These are phyloP conservation scores for Ranitomeya variabilis DNA, from an alignment of 2,113 vertebrate species.

Conservation along the genomic window DNA sequence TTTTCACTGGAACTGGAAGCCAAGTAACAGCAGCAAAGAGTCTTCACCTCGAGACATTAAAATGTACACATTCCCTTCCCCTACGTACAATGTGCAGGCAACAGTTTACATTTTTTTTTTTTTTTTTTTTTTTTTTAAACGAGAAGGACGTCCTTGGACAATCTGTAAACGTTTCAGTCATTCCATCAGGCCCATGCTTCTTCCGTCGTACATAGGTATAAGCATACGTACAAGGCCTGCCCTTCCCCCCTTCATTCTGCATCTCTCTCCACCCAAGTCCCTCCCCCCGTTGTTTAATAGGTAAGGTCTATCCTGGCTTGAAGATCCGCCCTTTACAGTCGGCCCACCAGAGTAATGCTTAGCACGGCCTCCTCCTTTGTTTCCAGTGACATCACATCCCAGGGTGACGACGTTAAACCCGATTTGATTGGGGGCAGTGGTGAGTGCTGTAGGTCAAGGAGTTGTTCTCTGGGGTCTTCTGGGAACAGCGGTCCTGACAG, in stretches of 20 bases:
- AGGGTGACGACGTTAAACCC: constrained; percentile 69
- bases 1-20: constrained; percentile 44
- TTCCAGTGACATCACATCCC: constrained; percentile 69
- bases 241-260: not conserved
- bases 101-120: constrained; percentile 41
- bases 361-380: not conserved
- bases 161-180: constrained; percentile 33
- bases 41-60: constrained; percentile 50
- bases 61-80: constrained; percentile 46
- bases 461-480: constrained; percentile 68
- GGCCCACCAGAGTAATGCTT: not conserved
- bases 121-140: not conserved
- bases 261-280: constrained; percentile 3
- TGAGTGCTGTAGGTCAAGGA: constrained; percentile 73
- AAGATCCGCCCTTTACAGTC: constrained; percentile 35
- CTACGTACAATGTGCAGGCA: constrained; percentile 53
- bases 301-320: constrained; percentile 41
- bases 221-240: constrained; percentile 19
- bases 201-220: constrained; percentile 8
- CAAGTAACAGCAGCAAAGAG: constrained; percentile 50
- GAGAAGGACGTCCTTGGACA: constrained; percentile 17
- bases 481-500: constrained; percentile 65
- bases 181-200: constrained; percentile 11
- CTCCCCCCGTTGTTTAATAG: constrained; percentile 33
- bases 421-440: constrained; percentile 73